These are phyloP conservation scores for Scaptodrosophila lebanonensis DNA, from an alignment of 1,140 invertebrate genomes.

Conservation along the genomic window DNA sequence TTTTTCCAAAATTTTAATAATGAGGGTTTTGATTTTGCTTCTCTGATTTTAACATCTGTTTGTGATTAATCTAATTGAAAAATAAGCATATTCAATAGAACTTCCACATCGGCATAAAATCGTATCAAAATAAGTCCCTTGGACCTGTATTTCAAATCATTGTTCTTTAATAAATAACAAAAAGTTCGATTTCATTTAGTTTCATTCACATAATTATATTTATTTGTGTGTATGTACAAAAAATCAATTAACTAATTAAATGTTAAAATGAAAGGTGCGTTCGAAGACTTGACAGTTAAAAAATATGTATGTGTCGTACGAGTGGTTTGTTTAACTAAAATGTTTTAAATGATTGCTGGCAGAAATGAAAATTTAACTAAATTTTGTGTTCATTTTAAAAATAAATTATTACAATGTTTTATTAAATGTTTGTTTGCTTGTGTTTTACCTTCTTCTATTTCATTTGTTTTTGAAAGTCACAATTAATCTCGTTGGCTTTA, in stretches of 20 bases:
- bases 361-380: conserved; percentile 21
- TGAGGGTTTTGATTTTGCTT: no score
- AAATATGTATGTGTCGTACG: no score
- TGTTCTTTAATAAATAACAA: conserved; percentile 31
- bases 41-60: no score
- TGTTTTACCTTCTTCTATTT: conserved; percentile 17
- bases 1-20: no score
- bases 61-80: no score
- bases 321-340: conserved; percentile 15
- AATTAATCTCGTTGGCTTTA: conserved; percentile 70
- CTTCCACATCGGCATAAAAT: no score
- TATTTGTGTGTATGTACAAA: conserved; percentile 24
- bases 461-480: conserved; percentile 51
- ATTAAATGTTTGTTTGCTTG: conserved; percentile 21
- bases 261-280: conserved; percentile 6
- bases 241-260: conserved; percentile 66
- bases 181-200: no score
- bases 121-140: no score
- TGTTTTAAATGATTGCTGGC: conserved; percentile 1
- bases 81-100: no score
- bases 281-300: no score
- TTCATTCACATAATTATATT: neutral
- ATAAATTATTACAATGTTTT: conserved; percentile 23
- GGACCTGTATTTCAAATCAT: no score
- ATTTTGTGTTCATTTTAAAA: conserved; percentile 15